Evolutionary conservation across 2,888 invertebrate genomes (phyloP), one percentile per base, ranked within the genome.

Genomic region (Melinopterus prodromus): DNA sequence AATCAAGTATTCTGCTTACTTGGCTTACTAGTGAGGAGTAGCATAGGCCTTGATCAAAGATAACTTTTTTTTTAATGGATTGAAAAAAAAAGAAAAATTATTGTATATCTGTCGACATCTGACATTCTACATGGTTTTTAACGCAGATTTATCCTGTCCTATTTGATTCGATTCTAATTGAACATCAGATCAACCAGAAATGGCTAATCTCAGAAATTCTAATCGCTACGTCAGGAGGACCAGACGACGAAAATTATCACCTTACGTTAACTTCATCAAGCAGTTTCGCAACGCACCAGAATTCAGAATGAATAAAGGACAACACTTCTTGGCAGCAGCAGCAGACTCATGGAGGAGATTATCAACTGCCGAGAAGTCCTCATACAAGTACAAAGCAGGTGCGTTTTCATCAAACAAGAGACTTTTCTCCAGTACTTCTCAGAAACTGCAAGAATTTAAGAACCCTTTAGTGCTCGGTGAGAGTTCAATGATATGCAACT

Each of bases 341-440:
- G 74, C 74, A n/a, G 16, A 26, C 16, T 16, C 74, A n/a, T 74
- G 74, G 74, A 35, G 35, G 15, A 74, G 35, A 36, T 74, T 74
- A 74, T 35, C 74, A 7, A 35, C 35, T 35, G 74, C 35, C 2
- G 74, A 74, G 37, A 74, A 74, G n/a, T 6, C n/a, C 4, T 74
- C 74, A 35, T 71, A 71, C 16, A 16, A 9, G 71, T 26, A 71
- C 16, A 16, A 12, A 14, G 16, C 16, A 15, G 35, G 71, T 35
- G 35, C 71, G 15, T 26, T 71, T 71, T 16, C 53, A 53, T 9
- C 71, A 71, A 71, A n/a, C 12, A 71, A 71, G 15, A 53, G 53
- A 12, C 53, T 53, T 7, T 53, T 12, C 7, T 53, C 53, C 7
- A 26, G 26, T 26, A 53, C 53, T 9, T 53, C 53, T 9, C 53